Evolutionary conservation across 2,888 invertebrate genomes (phyloP).

Genomic region (Eumacrocentrus americanus): DNA sequence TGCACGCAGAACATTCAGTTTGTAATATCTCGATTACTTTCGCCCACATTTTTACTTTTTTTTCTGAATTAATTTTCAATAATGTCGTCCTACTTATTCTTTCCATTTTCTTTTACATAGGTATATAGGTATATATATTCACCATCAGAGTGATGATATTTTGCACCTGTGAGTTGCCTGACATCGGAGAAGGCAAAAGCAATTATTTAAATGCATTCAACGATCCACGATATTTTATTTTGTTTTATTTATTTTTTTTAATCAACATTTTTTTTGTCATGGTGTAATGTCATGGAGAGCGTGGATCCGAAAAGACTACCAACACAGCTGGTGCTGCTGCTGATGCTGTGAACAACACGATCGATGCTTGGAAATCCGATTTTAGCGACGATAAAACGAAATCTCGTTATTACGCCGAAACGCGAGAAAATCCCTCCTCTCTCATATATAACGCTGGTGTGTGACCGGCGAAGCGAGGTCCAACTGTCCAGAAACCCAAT

Average conservation of each 20-base stretch:
- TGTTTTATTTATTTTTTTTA: not conserved
- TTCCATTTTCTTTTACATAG: not conserved
- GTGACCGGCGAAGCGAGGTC: too few relatives aligned
- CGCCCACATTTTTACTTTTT: constrained; percentile 21
- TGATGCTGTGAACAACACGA: constrained; percentile 15
- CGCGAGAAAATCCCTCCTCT: constrained; percentile 15
- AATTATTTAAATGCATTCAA: constrained; percentile 45
- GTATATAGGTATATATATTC: too few relatives aligned
- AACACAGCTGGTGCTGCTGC: constrained; percentile 2
- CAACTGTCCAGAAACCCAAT: not conserved
- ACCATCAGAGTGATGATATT: not conserved
- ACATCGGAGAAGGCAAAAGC: constrained; percentile 39
- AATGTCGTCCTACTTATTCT: not conserved
- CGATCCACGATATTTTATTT: not conserved
- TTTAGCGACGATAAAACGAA: constrained; percentile 23
- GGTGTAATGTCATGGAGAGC: not conserved
- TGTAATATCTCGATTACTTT: constrained; percentile 35
- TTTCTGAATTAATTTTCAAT: constrained; percentile 36
- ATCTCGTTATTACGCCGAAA: constrained; percentile 25
- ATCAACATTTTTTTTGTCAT: not conserved
- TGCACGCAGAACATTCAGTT: not conserved
- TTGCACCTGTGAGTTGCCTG: constrained; percentile 8
- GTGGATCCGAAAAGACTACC: constrained; percentile 1
- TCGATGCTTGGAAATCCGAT: constrained; percentile 20
- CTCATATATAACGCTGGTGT: not conserved